Base-by-base conservation (phyloP, 1,140 invertebrate species). In the Matsumurasca onukii region DNA sequence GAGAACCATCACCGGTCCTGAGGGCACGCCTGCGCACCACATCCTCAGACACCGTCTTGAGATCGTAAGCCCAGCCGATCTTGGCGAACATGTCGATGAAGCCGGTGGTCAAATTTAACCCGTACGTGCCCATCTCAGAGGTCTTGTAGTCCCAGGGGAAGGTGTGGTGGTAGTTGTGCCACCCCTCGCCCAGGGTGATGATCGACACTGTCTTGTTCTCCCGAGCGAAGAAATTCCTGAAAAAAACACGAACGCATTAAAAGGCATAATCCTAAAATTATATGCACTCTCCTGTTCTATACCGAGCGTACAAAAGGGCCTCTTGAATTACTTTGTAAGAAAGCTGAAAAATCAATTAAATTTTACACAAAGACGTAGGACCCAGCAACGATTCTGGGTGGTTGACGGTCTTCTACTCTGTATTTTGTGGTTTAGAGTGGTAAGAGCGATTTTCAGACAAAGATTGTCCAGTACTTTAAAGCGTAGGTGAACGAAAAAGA, bases 141-240 rank as follows among this genome's bases (percentile, higher is more conserved):
- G 87, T 83, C 70, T 85, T 82, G 78, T 89, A 95, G 77, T 98
- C 95, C 85, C 89, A 92, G 0, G 94, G 94, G 69, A 88, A 88
- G 0, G 92, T 91, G 76, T 98, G 96, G 77, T 98, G 96, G 80
- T 94, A 98, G 79, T 97, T 98, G 78, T 97, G 95, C 89, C 93
- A 96, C 25, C 94, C 94, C 79, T 94, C 91, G 0, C 91, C 91
- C 5, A 91, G 75, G 0, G 90, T 86, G 20, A 88, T 84, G 25
- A 91, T 77, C 0, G 89, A 87, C 0, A 92, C 90, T 0, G 84
- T 78, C 0, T 85, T 74, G 73, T 89, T 92, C 75, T 93, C 90
- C 0, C 88, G 85, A 0, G 91, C 84, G 39, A 85, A 87, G 34
- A 93, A 91, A 66, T 86, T 82, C 70, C 89, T 92, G 76, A 24